Conservation (phyloP, 2,113 vertebrate genomes). For the Aegithalos caudatus region DNA sequence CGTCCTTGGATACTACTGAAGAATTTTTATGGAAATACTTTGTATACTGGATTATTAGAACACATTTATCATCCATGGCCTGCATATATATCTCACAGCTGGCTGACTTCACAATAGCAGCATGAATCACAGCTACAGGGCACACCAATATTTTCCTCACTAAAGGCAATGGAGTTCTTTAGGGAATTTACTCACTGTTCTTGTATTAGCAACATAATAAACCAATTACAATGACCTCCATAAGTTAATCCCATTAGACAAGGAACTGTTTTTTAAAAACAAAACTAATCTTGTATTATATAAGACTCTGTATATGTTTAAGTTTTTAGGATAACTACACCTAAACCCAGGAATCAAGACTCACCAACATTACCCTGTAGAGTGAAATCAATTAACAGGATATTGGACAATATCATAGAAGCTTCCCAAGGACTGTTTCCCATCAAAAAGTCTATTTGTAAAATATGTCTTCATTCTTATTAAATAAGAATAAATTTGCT, state of each 20-base stretch:
- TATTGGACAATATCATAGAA: background rate
- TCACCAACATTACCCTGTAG: background rate
- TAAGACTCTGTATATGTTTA: background rate
- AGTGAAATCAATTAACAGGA: background rate
- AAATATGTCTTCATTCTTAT: background rate
- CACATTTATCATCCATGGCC: slow-evolving; percentile 18
- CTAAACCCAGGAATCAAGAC: background rate
- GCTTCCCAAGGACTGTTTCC: background rate
- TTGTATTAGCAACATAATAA: slow-evolving; percentile 1
- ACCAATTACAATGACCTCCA: background rate
- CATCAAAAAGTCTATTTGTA: background rate
- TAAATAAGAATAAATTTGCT: background rate
- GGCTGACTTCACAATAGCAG: slow-evolving; percentile 24
- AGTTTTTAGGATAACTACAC: background rate
- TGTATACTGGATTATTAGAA: slow-evolving; percentile 24
- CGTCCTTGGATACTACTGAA: slow-evolving; percentile 35
- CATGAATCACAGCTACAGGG: slow-evolving; percentile 39
- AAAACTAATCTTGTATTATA: background rate
- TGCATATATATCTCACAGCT: slow-evolving; percentile 37
- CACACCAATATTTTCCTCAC: slow-evolving; percentile 38
- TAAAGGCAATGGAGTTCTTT: background rate
- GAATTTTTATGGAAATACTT: slow-evolving; percentile 52
- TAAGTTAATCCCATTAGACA: background rate
- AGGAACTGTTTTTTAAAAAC: background rate
- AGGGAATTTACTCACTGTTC: slow-evolving; percentile 21